Conservation (phyloP, 1,140 invertebrate species). For the Nebria ingens region DNA sequence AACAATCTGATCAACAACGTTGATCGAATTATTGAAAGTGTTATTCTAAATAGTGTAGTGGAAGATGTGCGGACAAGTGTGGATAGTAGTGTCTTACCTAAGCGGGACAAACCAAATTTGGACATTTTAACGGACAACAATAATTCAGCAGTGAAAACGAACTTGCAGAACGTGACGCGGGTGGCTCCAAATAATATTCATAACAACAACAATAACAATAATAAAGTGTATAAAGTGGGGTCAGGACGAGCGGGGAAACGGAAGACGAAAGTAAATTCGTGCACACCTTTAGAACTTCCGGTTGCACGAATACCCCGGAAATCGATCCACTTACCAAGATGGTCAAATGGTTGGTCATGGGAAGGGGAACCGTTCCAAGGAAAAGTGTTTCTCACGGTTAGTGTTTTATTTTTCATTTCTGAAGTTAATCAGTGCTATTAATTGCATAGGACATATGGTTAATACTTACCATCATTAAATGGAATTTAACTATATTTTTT, state of each 20-base stretch:
- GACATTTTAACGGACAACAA: background rate
- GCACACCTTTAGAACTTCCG: slow-evolving; percentile 26
- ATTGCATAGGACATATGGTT: too few species aligned
- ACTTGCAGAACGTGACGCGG: too few species aligned
- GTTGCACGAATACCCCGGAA: slow-evolving; percentile 30
- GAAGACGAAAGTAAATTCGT: slow-evolving; percentile 31
- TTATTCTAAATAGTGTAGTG: slow-evolving; percentile 23
- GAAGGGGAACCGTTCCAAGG: slow-evolving; percentile 72
- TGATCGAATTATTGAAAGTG: slow-evolving; percentile 37
- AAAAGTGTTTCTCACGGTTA: slow-evolving; percentile 80
- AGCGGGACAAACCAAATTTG: background rate
- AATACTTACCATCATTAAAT: too few species aligned
- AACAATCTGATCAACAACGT: slow-evolving; percentile 43
- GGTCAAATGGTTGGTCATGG: slow-evolving; percentile 90
- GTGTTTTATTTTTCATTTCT: too few species aligned
- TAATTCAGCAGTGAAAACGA: background rate
- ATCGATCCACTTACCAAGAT: slow-evolving; percentile 52
- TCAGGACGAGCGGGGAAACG: slow-evolving; percentile 14
- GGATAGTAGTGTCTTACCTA: background rate
- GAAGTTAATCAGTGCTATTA: too few species aligned
- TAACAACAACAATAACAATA: background rate
- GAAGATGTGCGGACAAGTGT: slow-evolving; percentile 17
- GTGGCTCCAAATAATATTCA: background rate
- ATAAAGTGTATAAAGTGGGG: background rate
- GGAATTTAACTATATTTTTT: too few species aligned